A percentile compares a stretch with the other conserved stretches of the same genome.
phyloP scores from a whole-genome alignment of 2,888 invertebrate species.

The Automeris io region DNA sequence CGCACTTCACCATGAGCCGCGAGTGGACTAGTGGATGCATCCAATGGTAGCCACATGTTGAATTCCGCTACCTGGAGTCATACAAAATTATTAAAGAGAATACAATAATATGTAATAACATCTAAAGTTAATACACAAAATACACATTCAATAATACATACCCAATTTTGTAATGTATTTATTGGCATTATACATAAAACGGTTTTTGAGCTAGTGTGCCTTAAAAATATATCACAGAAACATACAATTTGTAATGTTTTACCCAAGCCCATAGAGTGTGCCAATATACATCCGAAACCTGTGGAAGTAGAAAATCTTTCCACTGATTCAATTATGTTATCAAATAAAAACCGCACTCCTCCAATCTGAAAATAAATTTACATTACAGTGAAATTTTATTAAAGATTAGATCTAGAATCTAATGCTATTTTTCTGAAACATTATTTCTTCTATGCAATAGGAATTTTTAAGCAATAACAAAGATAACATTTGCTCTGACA shows the following conservation, averaged over 20 bases:
- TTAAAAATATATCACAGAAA: conserved; percentile 96
- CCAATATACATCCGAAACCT: conserved; percentile 98
- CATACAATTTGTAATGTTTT: conserved; percentile 97
- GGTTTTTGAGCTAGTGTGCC: conserved; percentile 91
- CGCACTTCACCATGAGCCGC: conserved; percentile 82
- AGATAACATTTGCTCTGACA: too few species aligned
- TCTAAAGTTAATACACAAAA: background rate
- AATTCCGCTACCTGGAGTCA: conserved; percentile 89
- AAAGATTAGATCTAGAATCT: too few species aligned
- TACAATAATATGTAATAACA: background rate
- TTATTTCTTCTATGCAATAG: too few species aligned
- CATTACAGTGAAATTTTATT: background rate
- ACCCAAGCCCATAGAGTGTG: conserved; percentile 99
- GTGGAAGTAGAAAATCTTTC: conserved; percentile 90
- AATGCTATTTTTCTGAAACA: too few species aligned
- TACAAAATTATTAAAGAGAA: conserved; percentile 1
- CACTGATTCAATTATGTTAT: conserved; percentile 96
- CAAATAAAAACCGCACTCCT: conserved; percentile 96
- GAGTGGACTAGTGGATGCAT: conserved; percentile 75
- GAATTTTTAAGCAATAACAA: too few species aligned
- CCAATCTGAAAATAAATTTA: conserved; percentile 81
- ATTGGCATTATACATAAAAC: conserved; percentile 98
- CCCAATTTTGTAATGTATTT: conserved; percentile 98
- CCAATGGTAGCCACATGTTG: conserved; percentile 96
- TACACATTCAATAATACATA: conserved; percentile 33